Evolutionary conservation across 2,797 vertebrate species (phyloP), one percentile per base, ranked within the genome.

Genomic region (Tadarida brasiliensis): DNA sequence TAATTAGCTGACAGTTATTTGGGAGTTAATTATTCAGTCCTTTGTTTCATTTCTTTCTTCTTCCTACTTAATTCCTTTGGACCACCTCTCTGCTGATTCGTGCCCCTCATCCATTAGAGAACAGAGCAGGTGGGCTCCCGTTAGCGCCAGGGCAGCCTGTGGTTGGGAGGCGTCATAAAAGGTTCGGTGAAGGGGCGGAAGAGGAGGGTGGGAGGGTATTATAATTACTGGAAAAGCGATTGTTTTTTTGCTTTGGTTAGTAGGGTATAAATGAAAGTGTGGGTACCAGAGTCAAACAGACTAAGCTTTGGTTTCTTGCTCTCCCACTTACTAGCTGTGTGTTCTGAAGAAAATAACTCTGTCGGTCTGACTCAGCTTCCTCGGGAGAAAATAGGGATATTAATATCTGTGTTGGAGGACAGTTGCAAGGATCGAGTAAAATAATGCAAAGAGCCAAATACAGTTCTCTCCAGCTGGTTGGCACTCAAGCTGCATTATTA

Each of bases 21-120:
- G 61, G 56, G 67, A 91, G 28, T 90, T 96, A 44, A 91, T 94
- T 65, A 91, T 82, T 95, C 65, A 65, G 44, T 61, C 49, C 49
- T 96, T 39, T 94, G 81, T 26, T 92, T 92, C 49, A 59, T 35
- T 71, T 74, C 35, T 80, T 73, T 39, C 87, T 89, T 80, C 26
- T 28, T 96, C 20, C 49, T 57, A 39, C 83, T 92, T 81, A 71
- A 96, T 67, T 91, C 57, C 71, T 94, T 61, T 61, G 30, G 78
- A 86, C 70, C 59, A 39, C 7, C 65, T 88, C 78, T 67, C 63
- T 30, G 11, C 84, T 90, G 24, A 84, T 30, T 74, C 15, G 59
- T 10, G 88, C 80, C 26, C 54, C 63, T 30, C 11, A 17, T 8
- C 28, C 49, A 22, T 17, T 15, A 85, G 11, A 59, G 33, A 88